Percentiles rank a stretch among this genome's conserved stretches.
Conservation (phyloP, 1,140 invertebrate species). For the Lerema accius region DNA sequence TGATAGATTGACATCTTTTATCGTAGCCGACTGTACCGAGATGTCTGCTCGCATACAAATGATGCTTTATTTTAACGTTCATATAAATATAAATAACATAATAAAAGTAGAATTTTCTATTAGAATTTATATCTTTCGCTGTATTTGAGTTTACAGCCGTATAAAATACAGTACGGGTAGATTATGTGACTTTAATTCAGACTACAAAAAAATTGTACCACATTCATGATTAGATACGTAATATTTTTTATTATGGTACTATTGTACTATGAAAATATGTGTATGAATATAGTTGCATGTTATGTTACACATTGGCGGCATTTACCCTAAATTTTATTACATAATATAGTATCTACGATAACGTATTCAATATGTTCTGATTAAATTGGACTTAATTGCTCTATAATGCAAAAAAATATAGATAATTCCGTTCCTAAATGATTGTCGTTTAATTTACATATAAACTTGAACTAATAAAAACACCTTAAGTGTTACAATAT, state of each 20-base stretch:
- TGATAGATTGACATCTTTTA: slow-evolving; percentile 6
- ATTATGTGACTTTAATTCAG: neutral
- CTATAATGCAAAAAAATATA: neutral
- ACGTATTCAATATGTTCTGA: too few species aligned
- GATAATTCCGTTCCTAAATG: neutral
- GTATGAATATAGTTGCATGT: too few species aligned
- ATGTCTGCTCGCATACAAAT: neutral
- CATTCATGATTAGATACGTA: too few species aligned
- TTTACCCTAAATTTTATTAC: too few species aligned
- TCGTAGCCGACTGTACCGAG: neutral
- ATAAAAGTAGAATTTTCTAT: neutral
- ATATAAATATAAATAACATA: slow-evolving; percentile 1
- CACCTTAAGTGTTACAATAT: neutral
- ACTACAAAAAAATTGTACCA: too few species aligned
- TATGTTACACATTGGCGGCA: too few species aligned
- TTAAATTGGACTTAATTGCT: too few species aligned
- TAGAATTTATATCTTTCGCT: neutral
- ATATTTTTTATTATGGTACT: too few species aligned
- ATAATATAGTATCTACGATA: too few species aligned
- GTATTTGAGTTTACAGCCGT: neutral
- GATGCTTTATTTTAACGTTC: neutral
- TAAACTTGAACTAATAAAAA: neutral
- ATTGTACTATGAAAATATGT: too few species aligned
- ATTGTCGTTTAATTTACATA: neutral
- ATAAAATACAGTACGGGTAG: neutral